A percentile compares a stretch with the other conserved stretches of the same genome.
These are phyloP conservation scores for Helleia helle DNA, from an alignment of 2,888 invertebrate genomes.

Conservation along the genomic window DNA sequence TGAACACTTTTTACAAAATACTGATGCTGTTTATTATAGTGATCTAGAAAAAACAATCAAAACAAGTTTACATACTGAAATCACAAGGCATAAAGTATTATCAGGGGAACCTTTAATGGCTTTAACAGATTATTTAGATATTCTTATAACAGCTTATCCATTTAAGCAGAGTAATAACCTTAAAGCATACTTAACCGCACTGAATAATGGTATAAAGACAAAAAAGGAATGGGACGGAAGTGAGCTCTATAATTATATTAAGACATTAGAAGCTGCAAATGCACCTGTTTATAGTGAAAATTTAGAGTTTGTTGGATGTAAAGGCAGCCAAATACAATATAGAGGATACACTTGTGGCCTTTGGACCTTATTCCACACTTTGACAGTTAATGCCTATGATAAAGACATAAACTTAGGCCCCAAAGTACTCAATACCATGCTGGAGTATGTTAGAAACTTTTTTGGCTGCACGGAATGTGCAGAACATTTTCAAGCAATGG, in stretches of 20 bases:
- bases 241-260: slow-evolving; percentile 73
- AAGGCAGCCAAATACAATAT: slow-evolving; percentile 81
- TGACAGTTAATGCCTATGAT: slow-evolving; percentile 85
- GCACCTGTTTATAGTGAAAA: slow-evolving; percentile 71
- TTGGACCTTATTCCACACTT: slow-evolving; percentile 95
- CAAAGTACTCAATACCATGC: slow-evolving; percentile 86
- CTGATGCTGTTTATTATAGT: slow-evolving; percentile 83
- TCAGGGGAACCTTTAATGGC: slow-evolving; percentile 81
- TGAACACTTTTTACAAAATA: slow-evolving; percentile 25
- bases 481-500: slow-evolving; percentile 91
- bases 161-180: slow-evolving; percentile 75
- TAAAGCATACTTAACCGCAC: slow-evolving; percentile 75
- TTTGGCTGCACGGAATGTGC: slow-evolving; percentile 95
- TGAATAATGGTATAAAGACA: slow-evolving; percentile 67
- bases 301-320: slow-evolving; percentile 84
- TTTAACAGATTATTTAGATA: slow-evolving; percentile 80
- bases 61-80: slow-evolving; percentile 88
- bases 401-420: slow-evolving; percentile 70
- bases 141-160: slow-evolving; percentile 86
- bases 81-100: slow-evolving; percentile 80
- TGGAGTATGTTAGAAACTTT: slow-evolving; percentile 91
- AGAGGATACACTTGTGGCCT: slow-evolving; percentile 95
- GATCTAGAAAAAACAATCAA: slow-evolving; percentile 92
- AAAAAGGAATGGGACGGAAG: slow-evolving; percentile 73
- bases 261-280: slow-evolving; percentile 63